phyloP scores from a whole-genome alignment of 2,888 invertebrate genomes.

The Synanthedon vespiformis region DNA sequence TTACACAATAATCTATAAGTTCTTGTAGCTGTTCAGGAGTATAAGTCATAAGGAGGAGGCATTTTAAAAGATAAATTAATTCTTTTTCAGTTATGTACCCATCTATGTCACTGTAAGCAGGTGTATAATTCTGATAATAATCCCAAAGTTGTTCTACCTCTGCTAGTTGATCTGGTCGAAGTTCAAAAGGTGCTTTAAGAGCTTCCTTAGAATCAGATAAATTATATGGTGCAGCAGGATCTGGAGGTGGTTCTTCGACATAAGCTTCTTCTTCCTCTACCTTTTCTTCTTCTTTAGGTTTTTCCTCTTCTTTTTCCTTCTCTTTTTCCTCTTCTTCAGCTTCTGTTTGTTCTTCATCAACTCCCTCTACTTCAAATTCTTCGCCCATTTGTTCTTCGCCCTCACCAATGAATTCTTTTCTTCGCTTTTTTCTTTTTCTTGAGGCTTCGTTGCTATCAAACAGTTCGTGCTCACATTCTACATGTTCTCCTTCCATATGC shows the following conservation, averaged over 20 bases:
- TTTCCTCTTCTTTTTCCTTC: slow-evolving; percentile 17
- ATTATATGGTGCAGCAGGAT: slow-evolving; percentile 51
- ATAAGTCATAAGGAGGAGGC: slow-evolving; percentile 42
- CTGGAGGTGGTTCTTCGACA: slow-evolving; percentile 44
- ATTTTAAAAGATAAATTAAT: slow-evolving; percentile 50
- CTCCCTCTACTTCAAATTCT: slow-evolving; percentile 6
- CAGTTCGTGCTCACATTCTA: slow-evolving; percentile 3
- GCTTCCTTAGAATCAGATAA: slow-evolving; percentile 50
- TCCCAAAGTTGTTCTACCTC: slow-evolving; percentile 58
- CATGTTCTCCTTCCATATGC: slow-evolving; percentile 14
- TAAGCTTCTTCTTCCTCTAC: slow-evolving; percentile 41
- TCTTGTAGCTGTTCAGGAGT: slow-evolving; percentile 53
- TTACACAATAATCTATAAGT: slow-evolving; percentile 41
- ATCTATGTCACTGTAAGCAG: slow-evolving; percentile 48
- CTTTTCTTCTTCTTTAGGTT: slow-evolving; percentile 17
- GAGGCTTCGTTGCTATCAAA: slow-evolving; percentile 10
- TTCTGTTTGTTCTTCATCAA: slow-evolving; percentile 18
- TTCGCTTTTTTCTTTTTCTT: slow-evolving; percentile 17
- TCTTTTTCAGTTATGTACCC: slow-evolving; percentile 52
- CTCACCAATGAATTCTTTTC: slow-evolving; percentile 12
- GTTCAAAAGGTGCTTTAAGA: slow-evolving; percentile 36
- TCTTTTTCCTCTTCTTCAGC: slow-evolving; percentile 11
- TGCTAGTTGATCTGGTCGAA: slow-evolving; percentile 48
- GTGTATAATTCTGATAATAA: slow-evolving; percentile 48
- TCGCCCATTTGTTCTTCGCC: slow-evolving; percentile 19